Base-by-base conservation (phyloP, 2,888 invertebrate species). In the Synanthedon tipuliformis region DNA sequence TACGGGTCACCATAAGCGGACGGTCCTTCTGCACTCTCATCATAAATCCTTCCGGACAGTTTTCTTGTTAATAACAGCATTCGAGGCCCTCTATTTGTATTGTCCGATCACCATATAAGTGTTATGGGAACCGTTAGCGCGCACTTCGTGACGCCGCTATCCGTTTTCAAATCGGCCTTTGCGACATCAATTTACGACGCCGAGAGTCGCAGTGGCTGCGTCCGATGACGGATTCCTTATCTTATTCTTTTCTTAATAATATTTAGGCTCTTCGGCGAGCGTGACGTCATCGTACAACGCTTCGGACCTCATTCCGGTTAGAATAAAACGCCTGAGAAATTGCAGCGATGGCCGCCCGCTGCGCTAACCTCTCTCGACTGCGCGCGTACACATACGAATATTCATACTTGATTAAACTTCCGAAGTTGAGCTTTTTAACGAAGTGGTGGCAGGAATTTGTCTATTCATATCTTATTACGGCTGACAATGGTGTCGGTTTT, bases 381-480 rank as follows among this genome's bases (percentile, higher is more conserved):
- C 41, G 41, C 41, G 12, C 41, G n/a, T n/a, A n/a, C 13, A 13
- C 45, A 15, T 15, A 13, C 45, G 45, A 45, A 45, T 45, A 45
- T 45, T 45, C 15, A 45, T 45, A 13, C 13, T 45, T 45, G 13
- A 45, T 45, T 45, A 45, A n/a, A 45, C 45, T 45, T 15, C 45
- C 10, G 34, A 34, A 45, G n/a, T 45, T 45, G 11, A 45, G 45
- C 8, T n/a, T 45, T 45, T 45, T 45, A 45, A 45, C 45, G 45
- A 45, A 40, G 18, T 8, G 18, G 41, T 16, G 48, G n/a, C 15
- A 50, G 53, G 59, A 61, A 62, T 64, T 56, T 56, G 56, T 62
- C 57, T 60, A 59, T 62, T 61, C 62, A 58, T 52, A 57, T 52
- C 53, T 57, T 52, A 59, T 56, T 57, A 58, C 34, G 55, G 50